Conservation (phyloP, 2,113 vertebrate genomes). For the Phocoena phocoena region DNA sequence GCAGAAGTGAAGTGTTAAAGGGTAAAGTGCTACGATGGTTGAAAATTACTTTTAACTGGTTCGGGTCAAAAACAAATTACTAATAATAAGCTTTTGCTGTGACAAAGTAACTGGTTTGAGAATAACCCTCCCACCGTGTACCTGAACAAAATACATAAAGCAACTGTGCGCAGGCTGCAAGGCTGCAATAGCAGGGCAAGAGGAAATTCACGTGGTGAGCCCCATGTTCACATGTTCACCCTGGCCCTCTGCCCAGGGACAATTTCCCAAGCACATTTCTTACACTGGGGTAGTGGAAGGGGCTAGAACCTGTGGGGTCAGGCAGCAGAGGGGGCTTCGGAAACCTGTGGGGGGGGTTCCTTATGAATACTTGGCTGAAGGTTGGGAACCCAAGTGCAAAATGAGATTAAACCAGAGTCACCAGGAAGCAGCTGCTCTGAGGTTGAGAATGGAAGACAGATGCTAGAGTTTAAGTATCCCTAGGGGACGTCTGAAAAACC, state of each 20-base stretch:
- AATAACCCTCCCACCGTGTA: neutral
- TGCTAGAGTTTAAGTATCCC: neutral
- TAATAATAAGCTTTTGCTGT: neutral
- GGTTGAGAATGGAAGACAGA: neutral
- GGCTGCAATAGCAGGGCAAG: neutral
- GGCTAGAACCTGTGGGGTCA: neutral
- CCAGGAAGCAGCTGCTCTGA: neutral
- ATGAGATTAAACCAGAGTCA: neutral
- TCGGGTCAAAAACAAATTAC: neutral
- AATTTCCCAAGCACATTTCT: neutral
- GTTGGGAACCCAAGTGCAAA: neutral
- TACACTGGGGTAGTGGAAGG: neutral
- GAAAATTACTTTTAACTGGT: neutral
- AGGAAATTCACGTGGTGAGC: accelerated
- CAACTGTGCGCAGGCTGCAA: neutral
- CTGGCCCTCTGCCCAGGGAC: neutral
- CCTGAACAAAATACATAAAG: neutral
- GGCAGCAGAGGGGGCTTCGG: neutral
- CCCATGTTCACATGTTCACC: neutral
- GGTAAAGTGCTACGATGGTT: neutral
- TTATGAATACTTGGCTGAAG: neutral
- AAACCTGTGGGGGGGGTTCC: neutral
- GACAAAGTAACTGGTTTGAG: neutral
- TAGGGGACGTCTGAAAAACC: neutral
- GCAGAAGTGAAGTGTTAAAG: neutral